phyloP scores from a whole-genome alignment of 2,113 vertebrate species.

The Toxostoma redivivum region DNA sequence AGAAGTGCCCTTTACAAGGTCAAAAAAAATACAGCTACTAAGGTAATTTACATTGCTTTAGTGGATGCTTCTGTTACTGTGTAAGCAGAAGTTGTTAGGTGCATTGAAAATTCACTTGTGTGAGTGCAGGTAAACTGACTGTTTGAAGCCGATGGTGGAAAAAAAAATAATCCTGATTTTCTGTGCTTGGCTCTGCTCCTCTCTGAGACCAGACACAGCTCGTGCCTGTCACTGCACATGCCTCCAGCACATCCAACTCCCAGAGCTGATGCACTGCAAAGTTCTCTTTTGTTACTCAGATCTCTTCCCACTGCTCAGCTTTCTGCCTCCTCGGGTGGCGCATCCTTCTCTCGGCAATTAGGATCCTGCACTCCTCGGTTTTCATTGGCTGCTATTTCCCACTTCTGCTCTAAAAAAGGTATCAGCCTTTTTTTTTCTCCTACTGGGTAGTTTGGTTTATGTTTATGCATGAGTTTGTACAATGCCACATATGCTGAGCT shows the following conservation, averaged over 20 bases:
- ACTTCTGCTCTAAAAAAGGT: not conserved
- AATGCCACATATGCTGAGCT: conserved; percentile 14
- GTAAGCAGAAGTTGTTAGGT: not conserved
- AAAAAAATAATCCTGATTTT: not conserved
- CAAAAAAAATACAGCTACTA: not conserved
- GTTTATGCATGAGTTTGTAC: conserved; percentile 44
- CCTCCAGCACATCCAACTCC: conserved; percentile 29
- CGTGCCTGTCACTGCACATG: conserved; percentile 35
- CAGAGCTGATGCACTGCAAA: conserved; percentile 41
- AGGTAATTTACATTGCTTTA: not conserved
- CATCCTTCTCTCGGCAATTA: not conserved
- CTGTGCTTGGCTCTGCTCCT: not conserved
- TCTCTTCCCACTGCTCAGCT: conserved; percentile 16
- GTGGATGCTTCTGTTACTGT: not conserved
- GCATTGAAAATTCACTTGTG: not conserved
- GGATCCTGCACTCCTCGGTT: not conserved
- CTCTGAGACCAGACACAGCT: not conserved
- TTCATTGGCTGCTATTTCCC: conserved; percentile 20
- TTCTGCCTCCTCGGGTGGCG: not conserved
- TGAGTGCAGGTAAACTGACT: not conserved
- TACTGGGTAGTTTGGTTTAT: not conserved
- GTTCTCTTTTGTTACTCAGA: conserved; percentile 30
- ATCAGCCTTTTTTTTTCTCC: not conserved
- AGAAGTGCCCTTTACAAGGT: not conserved
- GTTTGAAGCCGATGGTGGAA: not conserved